Conservation (phyloP, 2,797 vertebrate genomes). For the Florisuga fusca region DNA sequence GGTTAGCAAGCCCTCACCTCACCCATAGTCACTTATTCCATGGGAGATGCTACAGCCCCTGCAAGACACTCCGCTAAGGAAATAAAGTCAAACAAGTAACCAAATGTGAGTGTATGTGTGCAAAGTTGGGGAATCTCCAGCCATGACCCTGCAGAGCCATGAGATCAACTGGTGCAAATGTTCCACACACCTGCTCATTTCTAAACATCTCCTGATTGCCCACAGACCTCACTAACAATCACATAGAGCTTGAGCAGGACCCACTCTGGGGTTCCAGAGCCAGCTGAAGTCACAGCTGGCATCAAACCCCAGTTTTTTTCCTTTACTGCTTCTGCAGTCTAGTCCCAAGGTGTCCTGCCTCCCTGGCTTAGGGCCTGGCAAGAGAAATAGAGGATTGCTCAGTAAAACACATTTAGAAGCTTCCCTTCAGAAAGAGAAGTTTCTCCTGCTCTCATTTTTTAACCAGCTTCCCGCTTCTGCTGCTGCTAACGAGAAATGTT, state of each 20-base stretch:
- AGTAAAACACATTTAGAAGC: background rate
- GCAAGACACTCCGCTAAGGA: background rate
- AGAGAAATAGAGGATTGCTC: accelerated
- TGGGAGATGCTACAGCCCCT: background rate
- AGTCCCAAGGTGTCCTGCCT: background rate
- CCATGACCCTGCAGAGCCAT: background rate
- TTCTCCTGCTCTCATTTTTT: background rate
- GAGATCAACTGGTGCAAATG: background rate
- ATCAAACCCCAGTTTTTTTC: background rate
- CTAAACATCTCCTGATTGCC: background rate
- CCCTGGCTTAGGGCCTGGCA: background rate
- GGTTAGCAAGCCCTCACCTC: slow-evolving; percentile 26
- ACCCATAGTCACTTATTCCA: background rate
- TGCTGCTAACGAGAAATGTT: slow-evolving; percentile 8
- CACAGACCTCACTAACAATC: background rate
- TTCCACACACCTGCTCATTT: background rate
- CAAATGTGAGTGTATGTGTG: background rate
- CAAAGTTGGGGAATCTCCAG: background rate
- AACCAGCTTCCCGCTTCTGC: background rate
- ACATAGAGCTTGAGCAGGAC: background rate
- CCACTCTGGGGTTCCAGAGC: background rate
- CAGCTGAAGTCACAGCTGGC: background rate
- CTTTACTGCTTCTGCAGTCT: background rate
- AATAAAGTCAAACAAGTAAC: background rate
- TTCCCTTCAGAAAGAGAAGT: background rate